Base-by-base conservation (phyloP, 2,888 invertebrate species). In the Antitype chi region DNA sequence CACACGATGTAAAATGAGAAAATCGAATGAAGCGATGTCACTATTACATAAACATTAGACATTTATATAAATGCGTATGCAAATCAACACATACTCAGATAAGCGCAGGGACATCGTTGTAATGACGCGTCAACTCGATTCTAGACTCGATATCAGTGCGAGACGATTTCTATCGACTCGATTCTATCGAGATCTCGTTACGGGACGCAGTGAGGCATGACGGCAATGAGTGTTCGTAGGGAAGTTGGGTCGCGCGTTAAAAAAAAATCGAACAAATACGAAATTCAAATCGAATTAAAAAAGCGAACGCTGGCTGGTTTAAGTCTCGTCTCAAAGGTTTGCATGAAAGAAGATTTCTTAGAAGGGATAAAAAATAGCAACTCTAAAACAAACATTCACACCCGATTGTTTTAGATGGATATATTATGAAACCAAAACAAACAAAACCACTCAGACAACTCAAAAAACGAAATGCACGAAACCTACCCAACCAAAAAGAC, bases 131-230 rank as follows among this genome's bases (percentile, higher is more conserved):
- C 86, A 79, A 82, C 68, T 85, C 79, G 78, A 85, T 82, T 82
- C 72, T 74, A 80, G 69, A 80, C 71, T 79, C 70, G 75, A 80
- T 79, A 84, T 78, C 84, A 52, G 55, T 77, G 71, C 74, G 85
- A 88, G 82, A 85, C 84, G 90, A 91, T 91, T 91, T 92, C 90
- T 91, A 91, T 85, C 87, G 88, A 88, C 85, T 88, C 85, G 77
- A 83, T 84, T 86, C 80, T 86, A 88, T 89, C 88, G 90, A 89
- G 88, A 89, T 91, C 91, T 92, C 84, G 90, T 93, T 93, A 92
- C 89, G 84, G 82, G 75, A 89, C 74, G 80, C 90, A 82, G 81
- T 91, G 90, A 90, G 89, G 88, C 92, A 86, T 90, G 88, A 87
- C 87, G 74, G 69, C 80, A 60, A 70, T 73, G 79, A 83, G 77